Evolutionary conservation across 2,888 invertebrate species (phyloP).

Genomic region (Uropetala carovei): DNA sequence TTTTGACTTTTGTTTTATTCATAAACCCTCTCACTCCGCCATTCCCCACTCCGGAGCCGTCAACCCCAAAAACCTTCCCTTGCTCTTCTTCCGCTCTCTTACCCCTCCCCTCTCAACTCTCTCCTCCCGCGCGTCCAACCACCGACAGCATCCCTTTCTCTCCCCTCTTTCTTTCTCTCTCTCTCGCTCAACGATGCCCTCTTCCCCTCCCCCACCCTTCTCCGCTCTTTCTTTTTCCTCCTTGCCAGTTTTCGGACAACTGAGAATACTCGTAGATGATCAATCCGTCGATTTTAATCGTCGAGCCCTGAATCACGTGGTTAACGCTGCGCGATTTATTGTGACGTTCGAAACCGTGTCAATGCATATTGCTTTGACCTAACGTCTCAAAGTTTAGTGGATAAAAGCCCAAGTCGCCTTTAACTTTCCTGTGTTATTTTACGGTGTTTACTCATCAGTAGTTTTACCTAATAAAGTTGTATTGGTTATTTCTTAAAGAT

Average conservation of each 20-base stretch:
- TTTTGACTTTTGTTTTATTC: conserved; percentile 77
- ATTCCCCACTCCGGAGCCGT: conserved; percentile 31
- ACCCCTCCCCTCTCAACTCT: background rate
- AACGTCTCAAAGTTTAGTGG: too few relatives aligned
- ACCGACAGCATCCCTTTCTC: background rate
- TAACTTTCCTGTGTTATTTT: too few relatives aligned
- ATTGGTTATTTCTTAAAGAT: too few relatives aligned
- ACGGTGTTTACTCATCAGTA: too few relatives aligned
- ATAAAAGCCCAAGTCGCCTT: too few relatives aligned
- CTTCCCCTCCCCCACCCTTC: background rate
- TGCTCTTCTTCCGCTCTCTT: conserved; percentile 11
- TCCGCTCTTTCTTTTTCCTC: background rate
- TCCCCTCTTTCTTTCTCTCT: background rate
- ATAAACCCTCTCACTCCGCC: conserved; percentile 73
- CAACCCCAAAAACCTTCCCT: conserved; percentile 57
- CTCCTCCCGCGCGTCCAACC: background rate
- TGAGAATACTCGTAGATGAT: background rate
- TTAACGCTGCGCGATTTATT: background rate
- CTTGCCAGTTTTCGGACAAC: background rate
- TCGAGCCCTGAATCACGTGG: background rate
- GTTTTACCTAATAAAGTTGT: too few relatives aligned
- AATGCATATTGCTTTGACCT: too few relatives aligned
- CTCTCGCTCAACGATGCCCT: background rate
- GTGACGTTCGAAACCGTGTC: too few relatives aligned
- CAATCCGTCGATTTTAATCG: background rate